A percentile compares a stretch with the other conserved stretches of the same genome.
phyloP scores from a whole-genome alignment of 2,888 invertebrate genomes.

The Drosophila nigricruria region DNA sequence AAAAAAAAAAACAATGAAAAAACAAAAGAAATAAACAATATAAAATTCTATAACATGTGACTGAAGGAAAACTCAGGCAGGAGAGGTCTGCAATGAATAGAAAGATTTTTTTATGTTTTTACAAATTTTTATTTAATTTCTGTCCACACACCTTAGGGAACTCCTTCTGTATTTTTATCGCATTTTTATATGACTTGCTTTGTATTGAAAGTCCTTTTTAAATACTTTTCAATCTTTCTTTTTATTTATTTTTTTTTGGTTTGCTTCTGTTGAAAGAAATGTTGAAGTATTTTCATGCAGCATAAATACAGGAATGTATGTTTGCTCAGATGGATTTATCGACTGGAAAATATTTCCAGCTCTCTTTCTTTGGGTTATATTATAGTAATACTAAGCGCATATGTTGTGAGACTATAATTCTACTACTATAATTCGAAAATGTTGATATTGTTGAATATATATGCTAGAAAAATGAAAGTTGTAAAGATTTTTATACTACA shows the following conservation, averaged over 20 bases:
- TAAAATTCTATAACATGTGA: not conserved
- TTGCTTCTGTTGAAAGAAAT: not conserved
- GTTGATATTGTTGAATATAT: not conserved
- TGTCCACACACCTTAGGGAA: not conserved
- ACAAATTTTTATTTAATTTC: not conserved
- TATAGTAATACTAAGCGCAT: not conserved
- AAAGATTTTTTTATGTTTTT: not conserved
- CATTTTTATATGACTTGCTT: not conserved
- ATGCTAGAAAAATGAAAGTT: too few species aligned
- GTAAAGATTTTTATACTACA: too few species aligned
- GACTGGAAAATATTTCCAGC: not conserved
- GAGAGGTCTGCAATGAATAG: not conserved
- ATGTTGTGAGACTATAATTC: not conserved
- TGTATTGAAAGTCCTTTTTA: not conserved
- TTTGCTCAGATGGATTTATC: not conserved
- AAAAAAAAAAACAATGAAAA: not conserved
- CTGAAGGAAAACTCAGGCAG: not conserved
- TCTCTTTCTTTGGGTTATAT: not conserved
- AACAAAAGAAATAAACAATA: not conserved
- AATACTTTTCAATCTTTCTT: not conserved
- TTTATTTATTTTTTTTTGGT: too few species aligned
- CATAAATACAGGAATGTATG: not conserved
- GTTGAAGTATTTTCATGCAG: not conserved
- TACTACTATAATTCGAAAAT: not conserved
- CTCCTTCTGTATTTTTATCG: not conserved